phyloP scores from a whole-genome alignment of 2,113 vertebrate genomes.

The Notarius quadriscutis region DNA sequence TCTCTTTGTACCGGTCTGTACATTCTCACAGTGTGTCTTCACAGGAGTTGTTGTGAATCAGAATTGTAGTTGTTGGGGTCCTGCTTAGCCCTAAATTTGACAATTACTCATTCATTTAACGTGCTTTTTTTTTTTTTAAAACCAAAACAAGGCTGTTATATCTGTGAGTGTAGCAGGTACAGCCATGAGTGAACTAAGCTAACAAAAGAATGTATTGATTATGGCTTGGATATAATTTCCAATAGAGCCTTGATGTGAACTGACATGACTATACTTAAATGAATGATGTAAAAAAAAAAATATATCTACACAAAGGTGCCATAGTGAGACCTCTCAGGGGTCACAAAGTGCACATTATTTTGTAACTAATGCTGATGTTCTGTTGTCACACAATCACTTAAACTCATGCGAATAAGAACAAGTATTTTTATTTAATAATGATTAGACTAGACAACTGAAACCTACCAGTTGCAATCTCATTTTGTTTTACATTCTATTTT shows the following conservation, averaged over 20 bases:
- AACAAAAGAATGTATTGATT: conserved; percentile 2
- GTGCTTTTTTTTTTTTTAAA: neutral
- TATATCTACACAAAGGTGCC: neutral
- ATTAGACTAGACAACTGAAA: neutral
- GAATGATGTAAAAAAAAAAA: neutral
- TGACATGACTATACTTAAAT: conserved; percentile 1
- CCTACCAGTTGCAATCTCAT: neutral
- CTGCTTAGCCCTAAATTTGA: neutral
- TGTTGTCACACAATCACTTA: neutral
- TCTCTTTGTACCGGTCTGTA: neutral
- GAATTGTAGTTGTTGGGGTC: neutral
- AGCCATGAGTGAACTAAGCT: neutral
- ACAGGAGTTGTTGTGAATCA: neutral
- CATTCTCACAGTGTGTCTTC: neutral
- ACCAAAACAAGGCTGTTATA: neutral
- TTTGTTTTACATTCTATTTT: neutral
- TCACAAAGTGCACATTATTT: neutral
- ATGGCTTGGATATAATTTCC: neutral
- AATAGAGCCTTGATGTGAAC: neutral
- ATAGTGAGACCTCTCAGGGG: neutral
- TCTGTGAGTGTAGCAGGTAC: neutral
- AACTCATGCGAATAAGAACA: neutral
- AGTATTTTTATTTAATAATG: neutral
- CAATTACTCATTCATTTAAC: neutral
- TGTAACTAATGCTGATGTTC: neutral